Base-by-base conservation (phyloP, 2,113 vertebrate genomes). In the Chloropsis cyanopogon region DNA sequence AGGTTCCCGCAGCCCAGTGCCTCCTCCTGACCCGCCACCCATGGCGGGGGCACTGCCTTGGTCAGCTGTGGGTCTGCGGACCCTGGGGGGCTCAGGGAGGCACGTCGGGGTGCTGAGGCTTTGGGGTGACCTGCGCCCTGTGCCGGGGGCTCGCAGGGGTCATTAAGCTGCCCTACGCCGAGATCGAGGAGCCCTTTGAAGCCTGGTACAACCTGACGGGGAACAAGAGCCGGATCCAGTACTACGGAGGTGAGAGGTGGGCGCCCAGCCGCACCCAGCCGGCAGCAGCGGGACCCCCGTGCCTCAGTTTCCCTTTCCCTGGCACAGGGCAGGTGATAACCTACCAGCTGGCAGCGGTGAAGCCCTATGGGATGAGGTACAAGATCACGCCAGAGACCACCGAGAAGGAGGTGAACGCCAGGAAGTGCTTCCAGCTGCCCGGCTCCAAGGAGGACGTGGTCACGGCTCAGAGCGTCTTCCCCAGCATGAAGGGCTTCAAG, bases 101-200 rank as follows among this genome's bases (percentile, higher is more conserved):
- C 53, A 16, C 24, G 14, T 17, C 0, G 0, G 66, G 82, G 76
- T 69, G 64, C 89, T n/a, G 71, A 76, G 66, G 18, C 16, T 44
- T n/a, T 2, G 6, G 42, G 42, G 52, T 95, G 91, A 93, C 11
- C 64, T 1, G 0, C 37, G 31, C 60, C 46, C 52, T 8, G 1
- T 7, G 2, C 23, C 0, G 87, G 87, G 53, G 59, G 9, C 37
- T 41, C 4, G 2, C 95, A 98, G 98, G 98, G 33, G 81, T 98
- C 82, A 98, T 99, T n/a, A 98, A 92, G 17, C 96, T 98, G 39
- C 98, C 98, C 44, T 99, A 98, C 1, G 98, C 98, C 7, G 98
- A 99, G 91, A 98, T 99, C 5, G 96, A 98, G 90, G 98, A 99
- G 95, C 99, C 97, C 4, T 98, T 98, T 41, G 98, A 99, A 93